phyloP scores from a whole-genome alignment of 2,888 invertebrate genomes.

The Zootermopsis nevadensis region DNA sequence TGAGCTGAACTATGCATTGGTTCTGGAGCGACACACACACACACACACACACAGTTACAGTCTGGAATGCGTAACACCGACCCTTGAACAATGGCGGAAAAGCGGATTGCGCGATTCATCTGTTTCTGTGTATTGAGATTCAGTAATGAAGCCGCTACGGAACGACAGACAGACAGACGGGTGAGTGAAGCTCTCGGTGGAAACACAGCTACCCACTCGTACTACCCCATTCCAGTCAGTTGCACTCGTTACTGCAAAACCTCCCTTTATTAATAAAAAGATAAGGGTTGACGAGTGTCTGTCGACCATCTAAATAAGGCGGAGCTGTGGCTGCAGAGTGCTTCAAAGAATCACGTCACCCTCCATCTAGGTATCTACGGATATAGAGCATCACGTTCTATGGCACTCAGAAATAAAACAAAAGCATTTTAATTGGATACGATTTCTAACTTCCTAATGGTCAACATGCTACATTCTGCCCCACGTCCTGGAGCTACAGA shows the following conservation, averaged over 20 bases:
- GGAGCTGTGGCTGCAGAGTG: constrained; percentile 19
- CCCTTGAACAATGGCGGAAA: constrained; percentile 48
- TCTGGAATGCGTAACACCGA: constrained; percentile 23
- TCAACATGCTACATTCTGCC: not conserved
- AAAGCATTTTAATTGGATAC: constrained; percentile 28
- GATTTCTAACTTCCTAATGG: constrained; percentile 18
- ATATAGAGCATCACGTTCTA: not conserved
- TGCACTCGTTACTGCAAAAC: constrained; percentile 34
- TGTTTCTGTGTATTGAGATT: constrained; percentile 46
- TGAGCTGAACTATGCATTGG: constrained; percentile 16
- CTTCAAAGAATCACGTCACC: constrained; percentile 29
- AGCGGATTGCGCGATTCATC: constrained; percentile 51
- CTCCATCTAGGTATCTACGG: not conserved
- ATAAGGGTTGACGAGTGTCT: constrained; percentile 41
- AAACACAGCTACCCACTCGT: constrained; percentile 24
- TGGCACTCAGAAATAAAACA: constrained; percentile 19
- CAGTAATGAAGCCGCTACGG: constrained; percentile 46
- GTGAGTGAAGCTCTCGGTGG: constrained; percentile 24
- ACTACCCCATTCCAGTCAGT: constrained; percentile 25
- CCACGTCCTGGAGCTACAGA: not conserved
- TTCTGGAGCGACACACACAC: constrained; percentile 20
- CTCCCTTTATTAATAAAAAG: constrained; percentile 41
- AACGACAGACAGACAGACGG: not conserved
- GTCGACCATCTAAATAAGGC: constrained; percentile 26
- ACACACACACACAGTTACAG: constrained; percentile 5